These are phyloP conservation scores for Drosophila yooni DNA, from an alignment of 2,888 invertebrate species.

Conservation along the genomic window DNA sequence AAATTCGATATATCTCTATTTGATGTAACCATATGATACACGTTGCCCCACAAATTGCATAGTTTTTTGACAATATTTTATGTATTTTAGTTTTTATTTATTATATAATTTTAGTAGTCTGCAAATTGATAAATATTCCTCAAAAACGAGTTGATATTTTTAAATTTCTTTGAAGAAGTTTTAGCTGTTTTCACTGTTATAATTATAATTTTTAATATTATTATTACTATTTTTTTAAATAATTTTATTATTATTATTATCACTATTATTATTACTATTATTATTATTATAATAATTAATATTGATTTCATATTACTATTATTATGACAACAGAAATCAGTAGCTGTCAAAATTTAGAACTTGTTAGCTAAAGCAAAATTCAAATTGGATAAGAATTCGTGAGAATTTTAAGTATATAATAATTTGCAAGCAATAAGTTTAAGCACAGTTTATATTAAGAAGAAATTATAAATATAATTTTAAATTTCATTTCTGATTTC, in stretches of 20 bases:
- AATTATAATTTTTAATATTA: not conserved
- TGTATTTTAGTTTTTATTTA: not conserved
- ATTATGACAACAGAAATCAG: no score
- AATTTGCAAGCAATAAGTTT: not conserved
- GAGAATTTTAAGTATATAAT: not conserved
- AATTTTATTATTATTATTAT: not conserved
- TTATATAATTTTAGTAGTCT: not conserved
- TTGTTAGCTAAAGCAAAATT: not conserved
- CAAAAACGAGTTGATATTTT: not conserved
- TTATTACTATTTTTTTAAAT: not conserved
- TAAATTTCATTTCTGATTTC: not conserved
- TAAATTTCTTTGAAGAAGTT: not conserved
- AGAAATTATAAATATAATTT: not conserved
- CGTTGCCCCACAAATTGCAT: not conserved
- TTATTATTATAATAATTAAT: not conserved
- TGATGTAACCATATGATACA: not conserved
- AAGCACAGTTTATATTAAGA: not conserved
- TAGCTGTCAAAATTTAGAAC: not conserved
- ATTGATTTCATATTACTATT: no score
- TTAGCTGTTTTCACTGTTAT: not conserved
- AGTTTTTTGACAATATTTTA: not conserved
- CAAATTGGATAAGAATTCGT: not conserved
- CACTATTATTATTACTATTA: not conserved
- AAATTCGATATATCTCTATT: slow-evolving; percentile 20
- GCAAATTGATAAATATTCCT: not conserved